Evolutionary conservation across 2,797 vertebrate species (phyloP).

Genomic region (Caiman crocodilus): DNA sequence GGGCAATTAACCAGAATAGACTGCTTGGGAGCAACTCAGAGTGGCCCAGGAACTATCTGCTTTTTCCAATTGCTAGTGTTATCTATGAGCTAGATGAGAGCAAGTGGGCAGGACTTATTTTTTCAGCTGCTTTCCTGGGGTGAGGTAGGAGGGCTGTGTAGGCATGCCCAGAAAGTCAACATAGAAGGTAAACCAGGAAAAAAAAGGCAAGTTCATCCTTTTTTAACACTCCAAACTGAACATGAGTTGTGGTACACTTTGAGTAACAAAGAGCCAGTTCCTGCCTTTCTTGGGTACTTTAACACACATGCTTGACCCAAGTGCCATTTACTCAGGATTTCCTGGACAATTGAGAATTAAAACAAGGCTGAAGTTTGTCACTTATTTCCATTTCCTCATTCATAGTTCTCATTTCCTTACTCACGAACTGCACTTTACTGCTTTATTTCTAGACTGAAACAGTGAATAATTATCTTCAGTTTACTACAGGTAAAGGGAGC

Average conservation of each 20-base stretch:
- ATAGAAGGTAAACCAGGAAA: not conserved
- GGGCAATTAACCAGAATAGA: no score
- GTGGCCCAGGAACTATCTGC: no score
- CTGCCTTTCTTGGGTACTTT: not conserved
- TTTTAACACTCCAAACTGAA: not conserved
- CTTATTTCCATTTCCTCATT: conserved; percentile 37
- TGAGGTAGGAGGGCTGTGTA: no score
- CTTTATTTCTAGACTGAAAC: conserved; percentile 12
- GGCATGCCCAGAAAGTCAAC: not conserved
- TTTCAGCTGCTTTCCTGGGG: no score
- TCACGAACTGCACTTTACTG: conserved; percentile 15
- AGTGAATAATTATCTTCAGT: conserved; percentile 44
- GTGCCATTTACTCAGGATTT: conserved; percentile 36
- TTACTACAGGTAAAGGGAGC: not conserved
- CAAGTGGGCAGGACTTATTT: no score
- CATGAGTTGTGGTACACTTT: not conserved
- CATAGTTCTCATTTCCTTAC: conserved; percentile 26
- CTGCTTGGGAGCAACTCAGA: no score
- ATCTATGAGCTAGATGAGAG: no score
- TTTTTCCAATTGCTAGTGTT: no score
- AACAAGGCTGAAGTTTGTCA: not conserved
- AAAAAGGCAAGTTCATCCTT: not conserved
- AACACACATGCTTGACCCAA: conserved; percentile 6
- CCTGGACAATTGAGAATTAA: conserved; percentile 15
- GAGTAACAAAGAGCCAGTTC: not conserved